Evolutionary conservation across 2,888 invertebrate genomes (phyloP), one percentile per base, ranked within the genome.

Genomic region (Rhingia rostrata): DNA sequence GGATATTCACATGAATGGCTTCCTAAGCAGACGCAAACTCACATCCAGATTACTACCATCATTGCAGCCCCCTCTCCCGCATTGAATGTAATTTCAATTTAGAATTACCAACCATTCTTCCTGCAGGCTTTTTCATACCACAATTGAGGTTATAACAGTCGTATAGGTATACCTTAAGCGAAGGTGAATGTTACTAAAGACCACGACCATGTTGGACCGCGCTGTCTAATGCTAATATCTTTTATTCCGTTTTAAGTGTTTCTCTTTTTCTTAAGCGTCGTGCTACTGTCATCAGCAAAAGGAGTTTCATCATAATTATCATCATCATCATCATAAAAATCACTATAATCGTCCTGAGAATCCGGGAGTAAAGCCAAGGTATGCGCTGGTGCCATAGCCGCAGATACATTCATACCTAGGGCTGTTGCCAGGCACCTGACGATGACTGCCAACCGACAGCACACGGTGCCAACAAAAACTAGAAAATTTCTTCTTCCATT

Each of bases 251-350:
- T 41, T 66, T 51, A 60, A 58, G 39, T 47, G 51, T 51, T 51
- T 53, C 47, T 37, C 47, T 47, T 60, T 51, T 51, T 53, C 47
- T 37, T 54, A 30, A 45, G 22, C 47, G 45, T 54, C 45, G 49
- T 81, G 63, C 58, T 70, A 64, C 58, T 54, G 53, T 60, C 64
- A 47, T 60, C 39, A 70, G 53, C 61, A 63, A 41, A 49, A 49
- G 43, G 45, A 61, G 49, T 33, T 60, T 58, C 70, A 54, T 64
- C 63, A 70, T 53, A 54, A 73, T 79, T 14, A 75, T 56, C 63
- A 70, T 75, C 32, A 75, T 56, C 63, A 70, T 75, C 70, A 81
- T 67, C 61, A 77, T 77, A 72, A 82, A 67, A 61, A 82, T 53
- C 49, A 72, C 75, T 72, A 77, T 61, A 82, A 77, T 72, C 72